Evolutionary conservation across 2,113 vertebrate species (phyloP), one percentile per base, ranked within the genome.

Genomic region (Callochromis pleurospilus): DNA sequence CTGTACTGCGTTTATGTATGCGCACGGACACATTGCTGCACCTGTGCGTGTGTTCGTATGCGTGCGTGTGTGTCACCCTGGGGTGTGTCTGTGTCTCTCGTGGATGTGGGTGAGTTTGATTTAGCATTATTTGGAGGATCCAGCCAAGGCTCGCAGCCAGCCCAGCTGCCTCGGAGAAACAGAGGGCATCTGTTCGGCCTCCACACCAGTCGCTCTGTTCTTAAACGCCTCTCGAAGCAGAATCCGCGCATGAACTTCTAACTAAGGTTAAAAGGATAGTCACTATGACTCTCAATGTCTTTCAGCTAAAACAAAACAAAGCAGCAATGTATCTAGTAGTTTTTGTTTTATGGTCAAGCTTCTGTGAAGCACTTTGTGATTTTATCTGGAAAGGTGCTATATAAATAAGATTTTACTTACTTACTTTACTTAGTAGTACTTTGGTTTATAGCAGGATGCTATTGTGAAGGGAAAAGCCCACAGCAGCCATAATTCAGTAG

Each of bases 121-220:
- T 94, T 70, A 54, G 83, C 54, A 75, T 95, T 79, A 84, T 84
- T 33, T 51, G 54, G 42, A 86, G 86, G 89, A 86, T 49, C 42
- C 17, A 58, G 45, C 36, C 38, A 13, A 65, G 80, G 89, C 89
- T 89, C 5, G 3, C 17, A 85, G 87, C 92, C 94, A 95, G 90
- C 83, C 88, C 94, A 95, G 93, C 95, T 95, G 94, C 65, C 91
- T 88, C 81, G 1, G 73, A 62, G 88, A 90, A 92, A 94, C 90
- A 93, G 79, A 90, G 85, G 88, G 86, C 83, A 79, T 94, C 90
- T 94, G 91, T 95, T 93, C 92, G 75, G 89, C 83, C 90, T 93
- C 84, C 91, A 92, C 93, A 94, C 81, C 31, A 29, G 87, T 81
- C 11, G 13, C 81, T 70, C 84, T 91, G 83, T 84, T 85, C 73